Base-by-base conservation (phyloP, 2,888 invertebrate genomes). In the Papilio protenor region DNA sequence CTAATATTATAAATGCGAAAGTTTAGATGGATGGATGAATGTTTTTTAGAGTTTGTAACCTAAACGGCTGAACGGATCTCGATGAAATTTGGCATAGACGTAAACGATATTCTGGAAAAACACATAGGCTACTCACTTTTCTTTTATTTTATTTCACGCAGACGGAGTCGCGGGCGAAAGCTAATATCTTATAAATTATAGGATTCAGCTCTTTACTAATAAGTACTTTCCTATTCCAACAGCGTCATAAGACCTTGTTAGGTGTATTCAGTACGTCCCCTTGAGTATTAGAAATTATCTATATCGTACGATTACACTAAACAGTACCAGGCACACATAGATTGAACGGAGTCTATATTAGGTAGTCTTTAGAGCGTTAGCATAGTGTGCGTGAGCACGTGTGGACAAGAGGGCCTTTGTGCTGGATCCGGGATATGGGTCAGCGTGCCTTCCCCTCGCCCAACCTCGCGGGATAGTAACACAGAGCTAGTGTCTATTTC, bases 391-490 rank as follows among this genome's bases (percentile, higher is more conserved):
- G 81, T 82, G 82, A 85, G 85, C 86, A 86, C 85, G 86, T 82
- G 83, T 84, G 86, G 83, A 91, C 88, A 85, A 91, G 88, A 88
- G 87, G 85, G 85, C 84, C 93, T 91, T 90, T 93, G 90, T 91
- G 89, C 82, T 79, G 88, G 89, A 92, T 90, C 89, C 82, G 80
- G 88, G 89, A 92, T 91, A 89, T 92, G 88, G 92, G 92, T 91
- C 92, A 92, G 86, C 88, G 81, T 88, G 90, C 86, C 87, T 88
- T 89, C 91, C 91, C 90, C 89, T 89, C 88, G 79, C 82, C 72
- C 71, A 88, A 89, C 87, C 86, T 81, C 84, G 85, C 83, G 86
- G 86, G 84, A 86, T 85, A 86, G 83, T 80, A 81, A 59, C 70
- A 77, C 57, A 66, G 76, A 77, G 61, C 81, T 73, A 69, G 73